These are phyloP conservation scores for Apamea crenata DNA, from an alignment of 2,888 invertebrate genomes.

Conservation along the genomic window DNA sequence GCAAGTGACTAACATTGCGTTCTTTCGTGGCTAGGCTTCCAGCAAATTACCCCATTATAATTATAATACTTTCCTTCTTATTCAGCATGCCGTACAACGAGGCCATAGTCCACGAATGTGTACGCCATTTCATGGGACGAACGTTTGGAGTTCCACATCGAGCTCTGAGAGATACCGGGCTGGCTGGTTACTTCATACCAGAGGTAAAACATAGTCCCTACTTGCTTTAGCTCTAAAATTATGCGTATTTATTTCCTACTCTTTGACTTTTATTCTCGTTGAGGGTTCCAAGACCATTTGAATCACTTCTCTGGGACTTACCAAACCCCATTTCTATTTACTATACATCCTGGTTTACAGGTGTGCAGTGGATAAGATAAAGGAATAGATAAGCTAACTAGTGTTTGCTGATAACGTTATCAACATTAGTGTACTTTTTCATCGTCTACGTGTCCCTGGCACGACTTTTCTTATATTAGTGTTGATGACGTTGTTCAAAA, in stretches of 20 bases:
- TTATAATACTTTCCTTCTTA: neutral
- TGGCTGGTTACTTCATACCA: conserved; percentile 94
- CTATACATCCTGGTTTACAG: no score
- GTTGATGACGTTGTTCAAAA: neutral
- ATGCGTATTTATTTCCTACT: neutral
- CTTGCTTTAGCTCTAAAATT: neutral
- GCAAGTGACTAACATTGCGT: neutral
- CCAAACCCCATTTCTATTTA: neutral
- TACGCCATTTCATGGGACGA: conserved; percentile 95
- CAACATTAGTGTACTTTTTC: neutral
- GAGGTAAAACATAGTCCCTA: conserved; percentile 88
- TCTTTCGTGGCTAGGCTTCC: neutral
- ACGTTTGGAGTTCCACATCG: conserved; percentile 95
- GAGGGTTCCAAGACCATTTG: neutral
- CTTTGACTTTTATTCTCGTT: neutral
- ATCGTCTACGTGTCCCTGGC: neutral
- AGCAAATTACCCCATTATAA: neutral
- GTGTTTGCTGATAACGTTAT: neutral
- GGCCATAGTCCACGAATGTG: conserved; percentile 93
- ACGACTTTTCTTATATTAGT: neutral
- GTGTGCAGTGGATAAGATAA: neutral
- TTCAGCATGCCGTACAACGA: conserved; percentile 95
- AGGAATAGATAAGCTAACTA: no score
- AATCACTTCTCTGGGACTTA: neutral
- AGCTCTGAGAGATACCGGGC: conserved; percentile 92